Conservation (phyloP, 2,888 invertebrate genomes). For the Aethes cnicana region DNA sequence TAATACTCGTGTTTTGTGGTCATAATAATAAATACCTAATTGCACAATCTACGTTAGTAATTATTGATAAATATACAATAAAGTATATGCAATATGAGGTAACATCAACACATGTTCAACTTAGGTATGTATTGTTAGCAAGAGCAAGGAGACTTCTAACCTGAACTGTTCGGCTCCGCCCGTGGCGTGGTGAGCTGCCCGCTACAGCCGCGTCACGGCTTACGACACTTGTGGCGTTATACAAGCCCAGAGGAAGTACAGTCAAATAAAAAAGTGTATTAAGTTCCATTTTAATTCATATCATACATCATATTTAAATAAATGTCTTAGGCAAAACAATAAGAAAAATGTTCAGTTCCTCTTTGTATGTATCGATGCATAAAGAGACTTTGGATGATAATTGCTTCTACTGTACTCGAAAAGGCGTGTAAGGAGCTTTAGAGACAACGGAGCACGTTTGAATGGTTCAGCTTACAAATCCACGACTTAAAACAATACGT, state of each 20-base stretch:
- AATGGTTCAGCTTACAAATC: conserved; percentile 35
- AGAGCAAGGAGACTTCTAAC: conserved; percentile 45
- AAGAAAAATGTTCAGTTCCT: not conserved
- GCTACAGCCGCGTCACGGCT: no score
- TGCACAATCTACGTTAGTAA: conserved; percentile 58
- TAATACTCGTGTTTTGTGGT: conserved; percentile 55
- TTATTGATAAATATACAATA: conserved; percentile 51
- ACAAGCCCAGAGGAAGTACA: no score
- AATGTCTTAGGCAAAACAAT: no score
- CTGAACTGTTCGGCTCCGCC: conserved; percentile 39
- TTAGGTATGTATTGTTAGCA: conserved; percentile 31
- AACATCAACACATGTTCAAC: conserved; percentile 43
- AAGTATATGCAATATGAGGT: conserved; percentile 40
- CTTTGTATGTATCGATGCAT: no score
- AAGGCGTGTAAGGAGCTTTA: not conserved
- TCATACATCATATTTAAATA: no score
- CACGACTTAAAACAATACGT: conserved; percentile 42
- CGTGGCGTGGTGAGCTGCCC: conserved; percentile 49
- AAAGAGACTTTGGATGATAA: no score
- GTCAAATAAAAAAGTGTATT: no score
- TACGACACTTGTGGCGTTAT: no score
- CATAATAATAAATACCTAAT: conserved; percentile 65
- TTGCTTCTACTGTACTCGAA: no score
- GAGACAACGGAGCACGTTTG: conserved; percentile 16
- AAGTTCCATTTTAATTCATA: no score